phyloP scores from a whole-genome alignment of 2,888 invertebrate genomes.

The Vannuccia rotundouncinata region DNA sequence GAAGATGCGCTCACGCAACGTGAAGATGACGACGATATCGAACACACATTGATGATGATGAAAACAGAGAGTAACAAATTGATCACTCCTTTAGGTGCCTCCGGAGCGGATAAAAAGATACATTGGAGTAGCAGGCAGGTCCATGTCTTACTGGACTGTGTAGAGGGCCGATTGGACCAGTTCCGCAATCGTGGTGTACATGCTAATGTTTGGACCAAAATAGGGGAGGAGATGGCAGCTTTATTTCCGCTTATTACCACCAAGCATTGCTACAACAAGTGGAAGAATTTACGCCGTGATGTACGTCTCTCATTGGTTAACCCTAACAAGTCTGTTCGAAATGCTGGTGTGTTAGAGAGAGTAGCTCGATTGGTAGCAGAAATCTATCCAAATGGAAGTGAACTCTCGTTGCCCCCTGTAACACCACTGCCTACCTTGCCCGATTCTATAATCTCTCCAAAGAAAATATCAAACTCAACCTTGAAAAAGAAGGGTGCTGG shows the following conservation, averaged over 20 bases:
- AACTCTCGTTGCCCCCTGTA: background rate
- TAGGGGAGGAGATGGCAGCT: slow-evolving; percentile 32
- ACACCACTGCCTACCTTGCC: no score
- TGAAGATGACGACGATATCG: background rate
- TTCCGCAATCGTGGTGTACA: slow-evolving; percentile 9
- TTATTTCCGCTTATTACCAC: background rate
- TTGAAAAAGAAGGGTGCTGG: background rate
- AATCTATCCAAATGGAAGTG: slow-evolving; percentile 29
- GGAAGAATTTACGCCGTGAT: slow-evolving; percentile 34
- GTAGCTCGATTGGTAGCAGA: slow-evolving; percentile 28
- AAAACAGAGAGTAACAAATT: background rate
- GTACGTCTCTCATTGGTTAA: slow-evolving; percentile 25
- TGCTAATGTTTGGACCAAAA: slow-evolving; percentile 22
- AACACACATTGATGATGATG: background rate
- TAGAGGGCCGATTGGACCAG: slow-evolving; percentile 27
- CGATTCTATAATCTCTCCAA: background rate
- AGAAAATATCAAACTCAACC: background rate
- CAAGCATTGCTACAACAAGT: slow-evolving; percentile 35
- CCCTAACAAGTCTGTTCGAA: slow-evolving; percentile 25
- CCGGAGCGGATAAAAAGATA: slow-evolving; percentile 27
- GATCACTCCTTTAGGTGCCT: background rate
- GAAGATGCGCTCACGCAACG: background rate
- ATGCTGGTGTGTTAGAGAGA: slow-evolving; percentile 28
- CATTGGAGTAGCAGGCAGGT: slow-evolving; percentile 29
- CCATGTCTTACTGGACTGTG: slow-evolving; percentile 27